Conservation (phyloP, 2,113 vertebrate genomes). For the Cromileptes altivelis region DNA sequence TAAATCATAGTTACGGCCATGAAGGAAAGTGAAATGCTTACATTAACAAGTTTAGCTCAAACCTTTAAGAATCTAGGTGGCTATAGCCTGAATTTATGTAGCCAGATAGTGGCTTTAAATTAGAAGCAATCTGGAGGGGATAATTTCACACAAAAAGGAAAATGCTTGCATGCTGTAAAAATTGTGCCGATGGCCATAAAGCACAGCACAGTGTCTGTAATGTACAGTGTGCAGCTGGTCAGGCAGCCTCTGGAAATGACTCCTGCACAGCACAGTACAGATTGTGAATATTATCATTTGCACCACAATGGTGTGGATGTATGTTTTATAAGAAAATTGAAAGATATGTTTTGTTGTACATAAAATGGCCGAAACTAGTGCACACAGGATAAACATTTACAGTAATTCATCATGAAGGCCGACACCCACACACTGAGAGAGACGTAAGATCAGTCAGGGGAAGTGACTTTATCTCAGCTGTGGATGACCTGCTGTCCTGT, state of each 20-base stretch:
- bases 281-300: constrained; percentile 20
- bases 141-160: constrained; percentile 65
- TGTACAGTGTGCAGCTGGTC: constrained; percentile 60
- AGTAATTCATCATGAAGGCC: constrained; percentile 2
- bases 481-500: constrained; percentile 7
- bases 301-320: background rate
- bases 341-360: constrained; percentile 18
- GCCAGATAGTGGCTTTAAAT: constrained; percentile 59
- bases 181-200: constrained; percentile 68
- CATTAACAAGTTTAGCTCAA: constrained; percentile 32
- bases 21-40: constrained; percentile 39
- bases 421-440: background rate
- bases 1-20: constrained; percentile 1
- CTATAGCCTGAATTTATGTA: constrained; percentile 55
- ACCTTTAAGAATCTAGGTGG: constrained; percentile 53
- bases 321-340: background rate
- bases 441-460: background rate
- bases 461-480: background rate
- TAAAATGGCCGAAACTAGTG: background rate
- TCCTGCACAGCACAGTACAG: constrained; percentile 7
- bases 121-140: constrained; percentile 60
- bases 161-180: constrained; percentile 70
- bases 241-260: constrained; percentile 47
- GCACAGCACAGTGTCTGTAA: constrained; percentile 39
- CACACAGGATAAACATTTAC: background rate